Base-by-base conservation (phyloP, 2,113 vertebrate species). In the Centropus bengalensis region DNA sequence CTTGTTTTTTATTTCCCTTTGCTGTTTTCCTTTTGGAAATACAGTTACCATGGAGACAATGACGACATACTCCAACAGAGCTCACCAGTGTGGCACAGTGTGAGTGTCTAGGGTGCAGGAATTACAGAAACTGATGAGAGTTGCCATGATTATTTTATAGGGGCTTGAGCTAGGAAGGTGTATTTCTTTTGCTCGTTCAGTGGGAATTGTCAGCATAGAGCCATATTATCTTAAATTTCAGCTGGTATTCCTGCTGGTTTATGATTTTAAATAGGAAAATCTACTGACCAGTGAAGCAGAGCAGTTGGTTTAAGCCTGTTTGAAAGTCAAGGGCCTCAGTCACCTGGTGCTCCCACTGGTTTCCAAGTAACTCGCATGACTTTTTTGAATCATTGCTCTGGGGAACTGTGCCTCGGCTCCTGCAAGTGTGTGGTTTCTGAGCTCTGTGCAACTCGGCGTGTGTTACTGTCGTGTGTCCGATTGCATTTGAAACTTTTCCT, bases 21-120 rank as follows among this genome's bases (percentile, higher is more conserved):
- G 60, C 55, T 89, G 52, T 91, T 91, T 95, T 88, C 64, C 47
- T 56, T 82, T 78, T 82, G 85, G 82, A 87, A 89, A 51, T 80
- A 45, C 1, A 80, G 94, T 97, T 93, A 78, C 91, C 92, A 85
- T 97, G 80, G 91, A 95, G 87, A 94, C 76, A 59, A 3, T 67
- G 91, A 83, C 22, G 63, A 44, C 47, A 74, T 9, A 20, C 36
- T 55, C 30, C 27, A 55, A n/a, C 56, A 49, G 70, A 74, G 75
- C 70, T 76, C 78, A 60, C 54, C 42, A 45, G 68, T 21, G 54
- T 19, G 5, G 51, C 69, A 36, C 42, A 60, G 42, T 5, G 22
- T 20, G 33, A 45, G 67, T 36, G 62, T 38, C 4, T 52, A 4
- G 23, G 2, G 0, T 51, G 68, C 1, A 44, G 60, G 77, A 92